Evolutionary conservation across 2,113 vertebrate genomes (phyloP).

Genomic region (Nothocercus nigrocapillus): DNA sequence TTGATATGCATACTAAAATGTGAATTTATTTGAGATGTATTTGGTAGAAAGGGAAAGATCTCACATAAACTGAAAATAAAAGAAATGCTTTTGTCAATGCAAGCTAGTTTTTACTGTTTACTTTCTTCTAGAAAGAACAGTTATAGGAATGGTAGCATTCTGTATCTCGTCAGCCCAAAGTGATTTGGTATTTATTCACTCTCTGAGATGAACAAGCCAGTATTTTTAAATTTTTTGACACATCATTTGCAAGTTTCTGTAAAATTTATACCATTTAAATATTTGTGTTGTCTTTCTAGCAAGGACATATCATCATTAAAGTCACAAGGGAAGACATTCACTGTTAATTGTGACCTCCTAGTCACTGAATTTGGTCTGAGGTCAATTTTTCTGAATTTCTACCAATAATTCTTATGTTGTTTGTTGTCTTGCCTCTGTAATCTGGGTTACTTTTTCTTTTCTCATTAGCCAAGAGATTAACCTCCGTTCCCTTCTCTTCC

Average conservation of each 20-base stretch:
- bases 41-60: neutral
- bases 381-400: neutral
- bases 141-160: neutral
- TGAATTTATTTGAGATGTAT: neutral
- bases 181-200: neutral
- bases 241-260: neutral
- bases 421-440: neutral
- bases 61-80: neutral
- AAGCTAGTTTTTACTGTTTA: neutral
- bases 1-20: neutral
- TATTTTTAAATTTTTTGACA: neutral
- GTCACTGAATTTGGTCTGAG: neutral
- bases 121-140: neutral
- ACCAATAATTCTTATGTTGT: neutral
- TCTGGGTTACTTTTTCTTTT: neutral
- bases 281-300: neutral
- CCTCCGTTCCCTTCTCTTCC: neutral
- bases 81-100: neutral
- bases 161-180: neutral
- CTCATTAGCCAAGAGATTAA: neutral
- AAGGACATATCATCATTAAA: neutral
- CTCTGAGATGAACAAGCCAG: neutral
- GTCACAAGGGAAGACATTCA: neutral
- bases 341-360: fast-evolving
- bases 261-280: neutral